These are phyloP conservation scores for Ptychobarbus kaznakovi DNA, from an alignment of 2,797 vertebrate genomes.

Conservation along the genomic window DNA sequence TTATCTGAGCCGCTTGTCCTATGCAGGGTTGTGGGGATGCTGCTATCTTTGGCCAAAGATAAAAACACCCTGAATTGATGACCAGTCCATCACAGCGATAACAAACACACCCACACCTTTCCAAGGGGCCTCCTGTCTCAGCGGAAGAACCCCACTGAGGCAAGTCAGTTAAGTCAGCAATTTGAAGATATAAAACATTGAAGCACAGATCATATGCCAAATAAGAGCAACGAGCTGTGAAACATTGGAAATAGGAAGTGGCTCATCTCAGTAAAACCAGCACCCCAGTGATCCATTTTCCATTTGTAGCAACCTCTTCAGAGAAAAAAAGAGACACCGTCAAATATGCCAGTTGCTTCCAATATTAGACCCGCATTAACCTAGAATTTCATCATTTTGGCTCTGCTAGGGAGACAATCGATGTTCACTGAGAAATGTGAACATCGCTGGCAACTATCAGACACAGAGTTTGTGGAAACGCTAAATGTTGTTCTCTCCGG, in stretches of 20 bases:
- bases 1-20: not conserved
- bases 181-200: not conserved
- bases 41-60: not conserved
- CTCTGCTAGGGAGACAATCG: constrained; percentile 1
- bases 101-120: not conserved
- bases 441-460: not conserved
- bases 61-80: not conserved
- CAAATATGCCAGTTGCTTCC: constrained; percentile 30
- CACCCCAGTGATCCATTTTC: constrained; percentile 22
- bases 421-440: constrained; percentile 1
- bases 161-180: not conserved
- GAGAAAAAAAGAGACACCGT: not conserved
- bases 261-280: constrained; percentile 17
- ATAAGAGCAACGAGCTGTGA: not conserved
- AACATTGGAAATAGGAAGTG: not conserved
- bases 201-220: not conserved
- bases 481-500: not conserved
- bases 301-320: constrained; percentile 28
- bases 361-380: constrained; percentile 42
- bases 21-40: not conserved
- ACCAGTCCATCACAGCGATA: not conserved
- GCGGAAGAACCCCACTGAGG: not conserved
- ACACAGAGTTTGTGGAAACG: not conserved
- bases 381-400: constrained; percentile 22
- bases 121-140: not conserved